These are phyloP conservation scores for Actinia tenebrosa DNA, from an alignment of 64 coral and sea anemone genomes.

Conservation along the genomic window DNA sequence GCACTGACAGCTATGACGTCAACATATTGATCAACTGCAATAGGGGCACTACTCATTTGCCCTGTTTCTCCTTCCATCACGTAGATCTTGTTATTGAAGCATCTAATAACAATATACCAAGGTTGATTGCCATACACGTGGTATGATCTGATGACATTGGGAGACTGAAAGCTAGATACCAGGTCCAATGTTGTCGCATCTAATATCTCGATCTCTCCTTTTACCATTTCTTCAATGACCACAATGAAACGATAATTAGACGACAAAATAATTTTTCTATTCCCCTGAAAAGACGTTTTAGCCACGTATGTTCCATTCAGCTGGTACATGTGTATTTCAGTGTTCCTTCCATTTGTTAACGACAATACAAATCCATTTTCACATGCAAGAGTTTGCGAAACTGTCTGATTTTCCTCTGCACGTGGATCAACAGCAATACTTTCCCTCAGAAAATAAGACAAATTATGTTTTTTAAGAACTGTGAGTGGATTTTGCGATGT, in stretches of 20 bases:
- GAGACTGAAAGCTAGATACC: background rate
- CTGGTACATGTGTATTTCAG: background rate
- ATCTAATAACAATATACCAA: constrained; percentile 9
- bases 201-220: background rate
- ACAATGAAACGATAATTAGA: background rate
- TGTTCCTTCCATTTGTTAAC: background rate
- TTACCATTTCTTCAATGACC: background rate
- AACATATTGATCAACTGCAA: background rate
- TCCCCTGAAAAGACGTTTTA: background rate
- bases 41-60: background rate
- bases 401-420: too few species aligned
- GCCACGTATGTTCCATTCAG: background rate
- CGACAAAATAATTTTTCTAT: background rate
- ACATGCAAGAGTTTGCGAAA: background rate
- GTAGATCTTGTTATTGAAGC: constrained; percentile 8
- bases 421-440: too few species aligned
- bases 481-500: too few species aligned
- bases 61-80: constrained; percentile 3
- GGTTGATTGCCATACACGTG: constrained; percentile 9
- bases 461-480: too few species aligned
- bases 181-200: background rate
- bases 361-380: background rate
- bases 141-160: background rate
- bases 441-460: too few species aligned
- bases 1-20: background rate